Evolutionary conservation across 1,140 invertebrate genomes (phyloP).

Genomic region (Delia radicum): DNA sequence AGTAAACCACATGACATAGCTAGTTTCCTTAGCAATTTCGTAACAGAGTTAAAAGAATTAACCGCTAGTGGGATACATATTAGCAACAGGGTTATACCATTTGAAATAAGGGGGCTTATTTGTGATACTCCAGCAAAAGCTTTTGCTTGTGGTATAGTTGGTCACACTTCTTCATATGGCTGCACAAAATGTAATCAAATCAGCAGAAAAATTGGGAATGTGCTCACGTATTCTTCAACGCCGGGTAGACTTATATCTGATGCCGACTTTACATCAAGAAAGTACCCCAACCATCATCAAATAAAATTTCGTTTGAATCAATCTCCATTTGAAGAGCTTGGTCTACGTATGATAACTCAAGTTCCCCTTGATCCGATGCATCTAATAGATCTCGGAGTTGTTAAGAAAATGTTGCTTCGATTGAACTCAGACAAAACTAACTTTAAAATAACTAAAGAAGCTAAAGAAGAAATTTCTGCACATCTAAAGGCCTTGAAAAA

Average conservation of each 20-base stretch:
- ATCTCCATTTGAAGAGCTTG: not conserved
- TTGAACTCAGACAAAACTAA: constrained; percentile 6
- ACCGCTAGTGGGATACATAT: not conserved
- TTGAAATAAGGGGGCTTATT: not conserved
- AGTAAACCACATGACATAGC: not conserved
- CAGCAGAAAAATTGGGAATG: not conserved
- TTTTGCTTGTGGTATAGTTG: constrained; percentile 13
- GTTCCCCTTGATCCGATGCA: constrained; percentile 20
- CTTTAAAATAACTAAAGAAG: constrained; percentile 27
- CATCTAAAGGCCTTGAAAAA: not conserved
- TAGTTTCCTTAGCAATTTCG: not conserved
- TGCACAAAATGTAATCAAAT: constrained; percentile 6
- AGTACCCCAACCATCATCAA: constrained; percentile 2
- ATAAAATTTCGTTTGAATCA: not conserved
- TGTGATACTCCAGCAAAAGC: constrained; percentile 11
- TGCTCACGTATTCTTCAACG: not conserved
- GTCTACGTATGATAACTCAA: constrained; percentile 19
- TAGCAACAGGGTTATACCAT: too few species aligned
- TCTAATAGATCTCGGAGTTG: constrained; percentile 16
- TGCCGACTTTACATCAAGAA: not conserved
- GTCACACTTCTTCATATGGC: constrained; percentile 25
- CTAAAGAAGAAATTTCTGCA: not conserved
- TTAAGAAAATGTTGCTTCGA: constrained; percentile 16
- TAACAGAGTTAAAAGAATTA: constrained; percentile 2
- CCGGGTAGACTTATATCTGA: not conserved